Evolutionary conservation across 2,888 invertebrate genomes (phyloP).

Genomic region (Julus scandinavius): DNA sequence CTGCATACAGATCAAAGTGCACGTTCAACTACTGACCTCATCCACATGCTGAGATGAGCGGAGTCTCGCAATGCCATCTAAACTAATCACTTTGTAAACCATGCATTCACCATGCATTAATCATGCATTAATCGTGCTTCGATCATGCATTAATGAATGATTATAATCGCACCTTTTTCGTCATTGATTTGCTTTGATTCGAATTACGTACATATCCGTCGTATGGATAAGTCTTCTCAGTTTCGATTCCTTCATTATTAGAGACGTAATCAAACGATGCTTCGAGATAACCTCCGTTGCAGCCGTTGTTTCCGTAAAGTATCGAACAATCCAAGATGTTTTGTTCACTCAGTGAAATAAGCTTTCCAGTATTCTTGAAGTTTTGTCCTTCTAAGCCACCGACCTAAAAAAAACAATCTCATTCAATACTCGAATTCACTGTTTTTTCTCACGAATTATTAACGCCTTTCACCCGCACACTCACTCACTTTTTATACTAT

Average conservation of each 20-base stretch:
- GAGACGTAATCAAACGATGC: conserved; percentile 81
- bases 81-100: too few species aligned
- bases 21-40: too few species aligned
- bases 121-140: too few species aligned
- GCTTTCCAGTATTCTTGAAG: conserved; percentile 78
- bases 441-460: too few species aligned
- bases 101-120: too few species aligned
- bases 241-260: conserved; percentile 75
- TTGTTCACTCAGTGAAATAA: conserved; percentile 90
- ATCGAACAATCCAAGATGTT: conserved; percentile 89
- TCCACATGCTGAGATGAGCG: too few species aligned
- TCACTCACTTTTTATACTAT: too few species aligned
- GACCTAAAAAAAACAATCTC: conserved; percentile 71
- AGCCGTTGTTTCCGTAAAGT: conserved; percentile 83
- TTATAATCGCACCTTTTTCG: background rate
- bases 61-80: too few species aligned
- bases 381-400: conserved; percentile 74
- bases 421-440: background rate
- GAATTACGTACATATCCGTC: conserved; percentile 17
- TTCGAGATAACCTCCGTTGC: conserved; percentile 85
- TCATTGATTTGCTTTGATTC: background rate
- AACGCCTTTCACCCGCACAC: background rate
- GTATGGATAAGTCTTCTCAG: conserved; percentile 39
- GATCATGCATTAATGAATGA: background rate
- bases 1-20: too few species aligned